Conservation (phyloP, 2,888 invertebrate genomes). For the Dryomyza anilis region DNA sequence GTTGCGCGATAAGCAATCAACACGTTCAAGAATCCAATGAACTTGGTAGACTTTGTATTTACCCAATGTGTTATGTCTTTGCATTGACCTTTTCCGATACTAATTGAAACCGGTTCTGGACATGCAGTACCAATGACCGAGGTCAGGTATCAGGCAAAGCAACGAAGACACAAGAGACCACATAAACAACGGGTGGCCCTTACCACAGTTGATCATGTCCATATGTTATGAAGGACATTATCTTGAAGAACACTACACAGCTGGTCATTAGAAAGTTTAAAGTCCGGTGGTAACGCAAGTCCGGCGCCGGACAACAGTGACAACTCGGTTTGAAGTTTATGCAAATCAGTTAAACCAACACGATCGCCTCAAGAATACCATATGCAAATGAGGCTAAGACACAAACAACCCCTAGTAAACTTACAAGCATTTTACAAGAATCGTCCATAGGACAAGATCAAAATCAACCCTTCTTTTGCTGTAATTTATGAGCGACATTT, state of each 20-base stretch:
- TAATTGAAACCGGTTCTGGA: conserved; percentile 55
- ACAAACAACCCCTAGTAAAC: neutral
- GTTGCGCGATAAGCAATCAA: conserved; percentile 35
- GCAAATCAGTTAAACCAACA: neutral
- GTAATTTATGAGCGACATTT: neutral
- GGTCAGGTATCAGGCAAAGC: neutral
- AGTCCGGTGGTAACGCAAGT: neutral
- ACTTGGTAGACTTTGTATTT: too few relatives aligned
- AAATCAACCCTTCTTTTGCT: neutral
- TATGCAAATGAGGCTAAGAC: neutral
- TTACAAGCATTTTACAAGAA: neutral
- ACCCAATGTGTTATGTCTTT: neutral
- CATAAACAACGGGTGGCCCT: neutral
- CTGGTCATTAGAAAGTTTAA: neutral
- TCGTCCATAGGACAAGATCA: neutral
- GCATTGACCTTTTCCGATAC: conserved; percentile 20
- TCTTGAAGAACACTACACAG: neutral
- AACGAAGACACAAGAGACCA: too few relatives aligned
- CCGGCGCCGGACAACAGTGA: neutral
- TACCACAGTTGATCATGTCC: neutral
- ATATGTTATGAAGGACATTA: neutral
- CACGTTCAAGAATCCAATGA: conserved; percentile 28
- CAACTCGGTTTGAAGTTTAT: neutral
- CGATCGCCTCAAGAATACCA: neutral
- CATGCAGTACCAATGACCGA: conserved; percentile 31